These are phyloP conservation scores for Eulemur macaco DNA, from an alignment of 2,113 vertebrate genomes.

Conservation along the genomic window DNA sequence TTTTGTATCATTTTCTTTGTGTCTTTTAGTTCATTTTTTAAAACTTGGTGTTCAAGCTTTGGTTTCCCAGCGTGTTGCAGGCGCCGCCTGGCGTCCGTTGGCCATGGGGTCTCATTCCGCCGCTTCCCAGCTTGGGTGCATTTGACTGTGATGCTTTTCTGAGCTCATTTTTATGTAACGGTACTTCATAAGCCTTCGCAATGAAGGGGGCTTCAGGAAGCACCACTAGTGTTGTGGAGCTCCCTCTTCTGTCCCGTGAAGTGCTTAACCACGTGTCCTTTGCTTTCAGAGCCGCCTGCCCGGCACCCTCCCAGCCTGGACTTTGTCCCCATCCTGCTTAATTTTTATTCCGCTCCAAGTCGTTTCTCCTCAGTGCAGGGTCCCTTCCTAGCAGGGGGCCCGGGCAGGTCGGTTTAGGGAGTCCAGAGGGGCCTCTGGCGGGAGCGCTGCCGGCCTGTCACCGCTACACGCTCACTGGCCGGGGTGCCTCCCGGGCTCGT, in stretches of 20 bases:
- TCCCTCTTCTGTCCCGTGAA: not conserved
- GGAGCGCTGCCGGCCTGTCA: no score
- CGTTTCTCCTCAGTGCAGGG: not conserved
- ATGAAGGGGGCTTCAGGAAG: not conserved
- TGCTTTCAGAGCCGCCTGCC: not conserved
- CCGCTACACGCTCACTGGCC: not conserved
- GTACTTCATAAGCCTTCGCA: not conserved
- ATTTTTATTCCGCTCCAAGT: not conserved
- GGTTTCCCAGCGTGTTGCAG: no score
- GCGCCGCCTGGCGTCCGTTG: no score
- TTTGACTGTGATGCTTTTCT: not conserved
- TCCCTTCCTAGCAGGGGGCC: not conserved
- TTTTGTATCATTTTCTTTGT: not conserved
- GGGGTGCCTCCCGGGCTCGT: not conserved
- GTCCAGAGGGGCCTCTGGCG: no score
- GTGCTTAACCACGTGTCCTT: rapidly evolving
- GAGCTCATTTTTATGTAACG: not conserved
- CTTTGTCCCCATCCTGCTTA: not conserved
- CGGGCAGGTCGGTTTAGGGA: not conserved
- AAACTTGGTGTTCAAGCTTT: not conserved
- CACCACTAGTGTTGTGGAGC: not conserved
- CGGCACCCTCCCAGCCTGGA: not conserved
- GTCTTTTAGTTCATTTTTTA: not conserved
- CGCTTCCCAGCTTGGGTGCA: no score
- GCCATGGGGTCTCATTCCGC: rapidly evolving